These are phyloP conservation scores for Xylophagus ater DNA, from an alignment of 2,888 invertebrate genomes.

Conservation along the genomic window DNA sequence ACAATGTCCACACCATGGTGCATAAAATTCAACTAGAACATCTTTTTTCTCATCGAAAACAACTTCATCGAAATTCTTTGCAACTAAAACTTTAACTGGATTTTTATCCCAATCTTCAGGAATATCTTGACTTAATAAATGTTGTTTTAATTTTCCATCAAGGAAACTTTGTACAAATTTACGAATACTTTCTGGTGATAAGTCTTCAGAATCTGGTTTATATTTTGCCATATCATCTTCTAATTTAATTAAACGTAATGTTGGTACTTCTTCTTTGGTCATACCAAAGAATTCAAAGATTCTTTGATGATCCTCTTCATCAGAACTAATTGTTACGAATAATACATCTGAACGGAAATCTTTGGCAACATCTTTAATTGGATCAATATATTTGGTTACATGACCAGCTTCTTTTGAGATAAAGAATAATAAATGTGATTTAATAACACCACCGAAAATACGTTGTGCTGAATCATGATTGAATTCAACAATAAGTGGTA, in stretches of 20 bases:
- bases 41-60: slow-evolving; percentile 77
- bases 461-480: slow-evolving; percentile 95
- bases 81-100: slow-evolving; percentile 85
- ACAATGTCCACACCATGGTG: slow-evolving; percentile 99
- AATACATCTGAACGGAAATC: slow-evolving; percentile 84
- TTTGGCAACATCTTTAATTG: slow-evolving; percentile 73
- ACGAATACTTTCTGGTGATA: slow-evolving; percentile 34
- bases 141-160: slow-evolving; percentile 88
- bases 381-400: slow-evolving; percentile 66
- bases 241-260: slow-evolving; percentile 82
- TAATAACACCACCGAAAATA: slow-evolving; percentile 96
- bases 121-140: slow-evolving; percentile 84
- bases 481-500: slow-evolving; percentile 91
- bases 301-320: slow-evolving; percentile 89
- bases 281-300: slow-evolving; percentile 99
- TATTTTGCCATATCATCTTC: slow-evolving; percentile 98
- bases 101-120: slow-evolving; percentile 96
- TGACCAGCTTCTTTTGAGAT: slow-evolving; percentile 82
- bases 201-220: slow-evolving; percentile 59
- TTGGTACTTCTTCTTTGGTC: slow-evolving; percentile 84
- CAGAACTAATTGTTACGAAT: slow-evolving; percentile 91
- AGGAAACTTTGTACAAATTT: slow-evolving; percentile 82
- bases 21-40: slow-evolving; percentile 98
- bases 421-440: slow-evolving; percentile 92
- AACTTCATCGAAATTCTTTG: slow-evolving; percentile 91